phyloP scores from a whole-genome alignment of 2,888 invertebrate genomes.

The Orthosia gracilis region DNA sequence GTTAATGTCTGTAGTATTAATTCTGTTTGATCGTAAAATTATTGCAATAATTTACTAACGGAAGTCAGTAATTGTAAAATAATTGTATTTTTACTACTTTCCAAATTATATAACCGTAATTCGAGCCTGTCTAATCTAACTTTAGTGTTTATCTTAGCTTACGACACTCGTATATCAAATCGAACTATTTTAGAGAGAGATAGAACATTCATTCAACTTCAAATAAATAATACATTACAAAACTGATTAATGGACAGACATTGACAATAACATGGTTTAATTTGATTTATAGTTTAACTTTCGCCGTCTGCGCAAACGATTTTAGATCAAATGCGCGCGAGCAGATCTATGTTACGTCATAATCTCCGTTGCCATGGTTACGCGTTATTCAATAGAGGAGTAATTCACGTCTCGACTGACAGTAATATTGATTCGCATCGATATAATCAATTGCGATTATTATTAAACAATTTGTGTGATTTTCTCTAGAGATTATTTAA shows the following conservation, averaged over 20 bases:
- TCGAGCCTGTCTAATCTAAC: constrained; percentile 32
- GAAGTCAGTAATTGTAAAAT: constrained; percentile 24
- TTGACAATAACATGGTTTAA: constrained; percentile 79
- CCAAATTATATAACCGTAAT: constrained; percentile 53
- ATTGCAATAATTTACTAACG: background rate
- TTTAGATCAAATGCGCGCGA: constrained; percentile 72
- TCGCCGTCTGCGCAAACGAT: constrained; percentile 83
- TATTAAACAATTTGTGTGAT: constrained; percentile 30
- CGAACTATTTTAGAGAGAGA: constrained; percentile 56
- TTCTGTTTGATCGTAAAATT: constrained; percentile 6
- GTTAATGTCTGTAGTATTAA: background rate
- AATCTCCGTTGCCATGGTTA: constrained; percentile 54
- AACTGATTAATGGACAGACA: constrained; percentile 76
- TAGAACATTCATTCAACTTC: constrained; percentile 55
- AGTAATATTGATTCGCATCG: constrained; percentile 30
- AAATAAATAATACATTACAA: constrained; percentile 69
- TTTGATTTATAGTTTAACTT: constrained; percentile 85
- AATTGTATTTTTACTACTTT: constrained; percentile 43
- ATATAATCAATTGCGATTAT: constrained; percentile 17
- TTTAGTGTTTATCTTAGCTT: constrained; percentile 44
- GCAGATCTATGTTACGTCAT: constrained; percentile 69
- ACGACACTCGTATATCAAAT: constrained; percentile 53
- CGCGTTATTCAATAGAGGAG: constrained; percentile 47
- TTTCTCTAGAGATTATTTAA: constrained; percentile 18
- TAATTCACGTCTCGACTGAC: constrained; percentile 29